Evolutionary conservation across 2,113 vertebrate genomes (phyloP), one percentile per base, ranked within the genome.

Genomic region (Equus quagga): DNA sequence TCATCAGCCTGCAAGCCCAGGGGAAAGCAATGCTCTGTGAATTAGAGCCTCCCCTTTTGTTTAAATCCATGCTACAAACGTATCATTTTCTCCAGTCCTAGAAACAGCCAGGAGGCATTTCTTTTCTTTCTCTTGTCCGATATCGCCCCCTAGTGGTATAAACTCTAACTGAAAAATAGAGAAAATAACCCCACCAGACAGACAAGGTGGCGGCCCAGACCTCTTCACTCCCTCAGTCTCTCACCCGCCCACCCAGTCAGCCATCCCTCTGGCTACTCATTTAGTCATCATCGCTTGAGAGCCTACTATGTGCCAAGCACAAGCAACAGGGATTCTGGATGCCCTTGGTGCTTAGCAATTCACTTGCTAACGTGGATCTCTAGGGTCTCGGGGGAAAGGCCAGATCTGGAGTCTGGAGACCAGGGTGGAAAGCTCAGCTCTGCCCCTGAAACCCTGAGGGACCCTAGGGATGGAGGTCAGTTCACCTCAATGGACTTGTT

Each of bases 101-200:
- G 54, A 75, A 76, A 62, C n/a, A 18, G 21, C 21, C 0, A 11
- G 0, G 46, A 31, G 70, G 56, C 5, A 0, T 9, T 70, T n/a
- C 19, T 81, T 54, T 75, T 64, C 85, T 83, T 97, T 97, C 54
- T 88, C 96, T 96, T 95, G 97, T 97, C 91, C 17, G 21, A 95
- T 87, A 73, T 79, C 54, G 31, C 96, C 94, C 97, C 97, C 98
- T 98, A 90, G 97, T 97, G 98, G 36, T 86, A 31, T 0, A 3
- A 14, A 17, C 6, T 80, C 24, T 62, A 36, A 24, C 62, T 83
- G 51, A 44, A 93, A 62, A 87, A 12, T 1, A n/a, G 44, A 69
- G 28, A 15, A 1, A 15, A 0, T 2, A 26, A 46, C 44, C 15
- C 31, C 36, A n/a, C 18, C 26, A 84, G 6, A 33, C 0, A 46